A percentile compares a stretch with the other conserved stretches of the same genome.
Conservation (phyloP, 1,140 invertebrate genomes). For the Nebria ingens region DNA sequence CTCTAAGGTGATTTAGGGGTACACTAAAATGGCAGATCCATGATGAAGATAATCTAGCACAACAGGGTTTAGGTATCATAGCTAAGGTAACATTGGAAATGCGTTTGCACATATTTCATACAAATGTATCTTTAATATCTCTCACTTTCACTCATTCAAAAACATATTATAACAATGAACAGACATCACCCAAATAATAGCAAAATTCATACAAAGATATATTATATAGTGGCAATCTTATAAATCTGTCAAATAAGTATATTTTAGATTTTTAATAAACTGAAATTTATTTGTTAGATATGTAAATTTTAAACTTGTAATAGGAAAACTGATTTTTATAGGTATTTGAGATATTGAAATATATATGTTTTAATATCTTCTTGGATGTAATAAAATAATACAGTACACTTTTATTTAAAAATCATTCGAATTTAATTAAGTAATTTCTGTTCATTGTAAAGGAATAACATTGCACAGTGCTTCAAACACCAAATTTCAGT, state of each 20-base stretch:
- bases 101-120: conserved; percentile 18
- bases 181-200: no score
- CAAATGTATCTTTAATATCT: neutral
- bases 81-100: conserved; percentile 38
- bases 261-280: no score
- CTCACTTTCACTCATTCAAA: neutral
- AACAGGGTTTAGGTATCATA: conserved; percentile 18
- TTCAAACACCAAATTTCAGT: neutral
- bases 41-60: neutral
- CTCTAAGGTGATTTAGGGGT: conserved; percentile 6
- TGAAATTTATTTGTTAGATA: no score
- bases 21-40: conserved; percentile 5
- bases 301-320: no score
- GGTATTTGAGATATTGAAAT: no score
- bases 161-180: neutral
- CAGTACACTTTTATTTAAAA: no score
- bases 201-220: no score
- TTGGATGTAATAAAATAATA: no score
- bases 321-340: no score
- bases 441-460: neutral
- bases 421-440: neutral
- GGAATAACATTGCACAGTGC: neutral
- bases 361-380: no score
- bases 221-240: no score
- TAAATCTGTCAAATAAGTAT: no score